These are phyloP conservation scores for Hippocampus mohnikei DNA, from an alignment of 2,113 vertebrate genomes.

Conservation along the genomic window DNA sequence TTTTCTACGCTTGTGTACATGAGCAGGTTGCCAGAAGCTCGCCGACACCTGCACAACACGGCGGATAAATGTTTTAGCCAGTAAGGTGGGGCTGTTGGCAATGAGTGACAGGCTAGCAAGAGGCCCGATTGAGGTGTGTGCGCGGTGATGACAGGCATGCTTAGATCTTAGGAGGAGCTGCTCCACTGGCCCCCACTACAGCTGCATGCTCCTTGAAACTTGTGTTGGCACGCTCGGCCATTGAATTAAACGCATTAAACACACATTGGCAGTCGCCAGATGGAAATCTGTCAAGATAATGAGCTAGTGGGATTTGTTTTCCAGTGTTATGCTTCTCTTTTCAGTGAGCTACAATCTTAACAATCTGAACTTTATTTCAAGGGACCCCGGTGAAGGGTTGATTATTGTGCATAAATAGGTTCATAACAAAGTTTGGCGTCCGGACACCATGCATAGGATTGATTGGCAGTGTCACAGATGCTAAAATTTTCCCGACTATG, in stretches of 20 bases:
- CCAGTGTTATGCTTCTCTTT: background rate
- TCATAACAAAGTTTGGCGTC: background rate
- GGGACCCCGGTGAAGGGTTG: background rate
- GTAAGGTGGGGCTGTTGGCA: conserved; percentile 40
- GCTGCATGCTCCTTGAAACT: conserved; percentile 57
- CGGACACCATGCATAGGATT: too few relatives aligned
- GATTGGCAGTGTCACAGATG: background rate
- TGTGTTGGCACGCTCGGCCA: conserved; percentile 60
- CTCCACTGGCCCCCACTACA: conserved; percentile 47
- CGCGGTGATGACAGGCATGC: conserved; percentile 65
- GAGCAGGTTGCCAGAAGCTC: conserved; percentile 33
- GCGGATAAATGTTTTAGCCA: conserved; percentile 43
- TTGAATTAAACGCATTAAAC: conserved; percentile 35
- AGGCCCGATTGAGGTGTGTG: conserved; percentile 72
- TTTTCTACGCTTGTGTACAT: conserved; percentile 19
- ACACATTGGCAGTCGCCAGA: conserved; percentile 17
- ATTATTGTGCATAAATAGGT: background rate
- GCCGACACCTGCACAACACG: conserved; percentile 60
- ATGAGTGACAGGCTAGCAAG: conserved; percentile 64
- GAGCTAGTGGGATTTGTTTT: conserved; percentile 1
- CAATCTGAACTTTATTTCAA: background rate
- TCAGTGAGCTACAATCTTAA: background rate
- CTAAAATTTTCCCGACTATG: background rate
- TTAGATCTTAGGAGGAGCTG: conserved; percentile 62
- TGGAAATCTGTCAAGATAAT: conserved; percentile 22